Percentiles rank a stretch among this genome's conserved stretches.
phyloP scores from a whole-genome alignment of 2,113 vertebrate genomes.

The Orientallactaga bullata region DNA sequence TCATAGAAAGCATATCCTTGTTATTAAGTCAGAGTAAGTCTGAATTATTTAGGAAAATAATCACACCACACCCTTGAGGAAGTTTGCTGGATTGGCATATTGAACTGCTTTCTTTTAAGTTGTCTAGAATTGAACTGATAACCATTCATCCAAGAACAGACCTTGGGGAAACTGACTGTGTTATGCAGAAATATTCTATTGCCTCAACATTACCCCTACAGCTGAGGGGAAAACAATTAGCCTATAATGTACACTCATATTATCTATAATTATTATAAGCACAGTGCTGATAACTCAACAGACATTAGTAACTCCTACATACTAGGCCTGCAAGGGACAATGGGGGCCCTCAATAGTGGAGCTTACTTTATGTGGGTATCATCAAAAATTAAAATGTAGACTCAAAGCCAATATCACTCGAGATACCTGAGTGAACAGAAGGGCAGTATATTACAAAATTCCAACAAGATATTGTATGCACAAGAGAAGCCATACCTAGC shows the following conservation, averaged over 20 bases:
- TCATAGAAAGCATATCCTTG: conserved; percentile 78
- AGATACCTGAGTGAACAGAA: background rate
- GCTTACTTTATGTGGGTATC: background rate
- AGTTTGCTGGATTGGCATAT: conserved; percentile 52
- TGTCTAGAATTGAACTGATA: background rate
- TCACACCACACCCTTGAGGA: conserved; percentile 76
- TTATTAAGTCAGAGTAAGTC: too few relatives aligned
- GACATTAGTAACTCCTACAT: rapidly evolving
- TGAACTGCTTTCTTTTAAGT: conserved; percentile 19
- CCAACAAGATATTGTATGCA: background rate
- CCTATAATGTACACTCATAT: rapidly evolving
- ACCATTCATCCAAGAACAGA: background rate
- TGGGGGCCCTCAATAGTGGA: too few relatives aligned
- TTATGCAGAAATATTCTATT: too few relatives aligned
- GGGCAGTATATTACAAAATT: background rate
- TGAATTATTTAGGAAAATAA: conserved; percentile 87
- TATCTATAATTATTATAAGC: background rate
- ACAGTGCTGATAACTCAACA: too few relatives aligned
- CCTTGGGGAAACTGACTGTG: background rate
- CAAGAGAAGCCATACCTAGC: background rate
- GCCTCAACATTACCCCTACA: background rate
- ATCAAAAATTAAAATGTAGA: background rate
- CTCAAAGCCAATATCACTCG: background rate
- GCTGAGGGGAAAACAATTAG: too few relatives aligned
- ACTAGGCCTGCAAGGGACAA: background rate